Evolutionary conservation across 2,113 vertebrate species (phyloP).

Genomic region (Dicerorhinus sumatrensis): DNA sequence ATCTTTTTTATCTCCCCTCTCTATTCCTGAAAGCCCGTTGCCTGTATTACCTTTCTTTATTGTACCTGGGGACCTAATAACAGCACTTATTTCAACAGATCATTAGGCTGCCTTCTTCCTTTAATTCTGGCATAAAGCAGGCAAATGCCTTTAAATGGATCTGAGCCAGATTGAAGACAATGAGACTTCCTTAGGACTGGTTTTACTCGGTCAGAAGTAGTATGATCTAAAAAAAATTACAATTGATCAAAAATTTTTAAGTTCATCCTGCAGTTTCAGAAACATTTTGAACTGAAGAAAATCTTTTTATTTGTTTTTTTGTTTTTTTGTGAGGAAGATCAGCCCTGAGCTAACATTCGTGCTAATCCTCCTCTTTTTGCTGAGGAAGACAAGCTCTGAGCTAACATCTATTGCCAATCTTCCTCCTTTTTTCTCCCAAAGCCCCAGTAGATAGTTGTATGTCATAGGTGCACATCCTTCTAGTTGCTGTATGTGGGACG

Average conservation of each 20-base stretch:
- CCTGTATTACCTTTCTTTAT: background rate
- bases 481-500: too few relatives aligned
- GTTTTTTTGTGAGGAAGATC: too few relatives aligned
- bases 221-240: background rate
- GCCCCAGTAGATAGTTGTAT: too few relatives aligned
- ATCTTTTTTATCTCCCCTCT: background rate
- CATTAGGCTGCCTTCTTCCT: background rate
- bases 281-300: too few relatives aligned
- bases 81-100: slow-evolving; percentile 15
- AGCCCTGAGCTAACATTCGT: too few relatives aligned
- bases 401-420: too few relatives aligned
- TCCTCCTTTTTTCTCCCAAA: background rate
- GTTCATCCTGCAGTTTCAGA: background rate
- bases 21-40: slow-evolving; percentile 22
- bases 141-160: background rate
- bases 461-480: too few relatives aligned
- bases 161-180: background rate
- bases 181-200: background rate
- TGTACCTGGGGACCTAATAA: background rate
- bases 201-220: background rate
- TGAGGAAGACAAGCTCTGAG: too few relatives aligned
- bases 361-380: too few relatives aligned
- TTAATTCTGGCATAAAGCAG: background rate
- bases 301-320: too few relatives aligned
- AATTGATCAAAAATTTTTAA: background rate